These are phyloP conservation scores for Tineola bisselliella DNA, from an alignment of 2,888 invertebrate species.

Conservation along the genomic window DNA sequence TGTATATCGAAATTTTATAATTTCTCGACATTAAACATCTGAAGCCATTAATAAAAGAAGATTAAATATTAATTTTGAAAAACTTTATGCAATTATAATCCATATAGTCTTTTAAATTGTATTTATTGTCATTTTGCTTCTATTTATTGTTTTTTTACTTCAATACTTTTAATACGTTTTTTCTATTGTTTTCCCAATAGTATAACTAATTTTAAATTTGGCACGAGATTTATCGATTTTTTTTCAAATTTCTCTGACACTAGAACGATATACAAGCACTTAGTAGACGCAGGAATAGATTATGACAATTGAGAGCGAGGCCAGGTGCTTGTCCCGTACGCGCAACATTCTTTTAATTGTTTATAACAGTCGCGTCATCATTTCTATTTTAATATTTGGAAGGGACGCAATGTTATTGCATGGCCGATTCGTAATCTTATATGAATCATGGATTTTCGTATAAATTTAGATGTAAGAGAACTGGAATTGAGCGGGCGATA, in stretches of 20 bases:
- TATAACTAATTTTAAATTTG: background rate
- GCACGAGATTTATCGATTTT: background rate
- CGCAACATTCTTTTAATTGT: slow-evolving; percentile 10
- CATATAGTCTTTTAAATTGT: no score
- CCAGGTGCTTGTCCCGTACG: slow-evolving; percentile 1
- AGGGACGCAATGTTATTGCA: slow-evolving; percentile 10
- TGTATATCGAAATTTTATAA: no score
- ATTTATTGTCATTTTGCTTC: no score
- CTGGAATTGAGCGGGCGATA: background rate
- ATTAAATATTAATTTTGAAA: no score
- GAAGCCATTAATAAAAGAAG: no score
- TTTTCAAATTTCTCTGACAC: background rate
- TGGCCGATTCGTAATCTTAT: background rate
- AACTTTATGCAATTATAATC: no score
- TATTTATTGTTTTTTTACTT: no score
- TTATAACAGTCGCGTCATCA: slow-evolving; percentile 1
- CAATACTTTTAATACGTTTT: background rate
- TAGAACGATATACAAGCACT: background rate
- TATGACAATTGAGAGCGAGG: slow-evolving; percentile 6
- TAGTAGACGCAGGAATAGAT: no score
- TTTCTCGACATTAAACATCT: no score
- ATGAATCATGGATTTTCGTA: background rate
- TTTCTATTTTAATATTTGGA: slow-evolving; percentile 9
- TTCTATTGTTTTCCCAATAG: background rate
- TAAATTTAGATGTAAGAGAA: background rate